Percentiles rank a stretch among this genome's conserved stretches.
phyloP scores from a whole-genome alignment of 2,888 invertebrate species.

The Drosophila vallismaia region DNA sequence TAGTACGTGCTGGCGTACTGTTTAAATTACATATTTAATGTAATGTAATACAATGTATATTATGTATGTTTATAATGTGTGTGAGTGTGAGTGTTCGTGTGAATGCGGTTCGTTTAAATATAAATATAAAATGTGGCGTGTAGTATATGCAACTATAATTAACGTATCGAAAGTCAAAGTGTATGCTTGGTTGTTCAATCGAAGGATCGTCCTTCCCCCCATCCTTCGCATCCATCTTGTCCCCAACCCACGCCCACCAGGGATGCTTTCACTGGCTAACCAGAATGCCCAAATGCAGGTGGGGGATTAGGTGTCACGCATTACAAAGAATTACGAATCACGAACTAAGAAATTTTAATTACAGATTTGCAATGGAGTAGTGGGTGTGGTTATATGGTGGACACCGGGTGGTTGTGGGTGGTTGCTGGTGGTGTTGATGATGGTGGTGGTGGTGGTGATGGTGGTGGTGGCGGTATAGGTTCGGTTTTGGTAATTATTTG shows the following conservation, averaged over 20 bases:
- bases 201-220: conserved; percentile 7
- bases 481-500: not conserved
- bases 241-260: not conserved
- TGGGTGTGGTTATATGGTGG: conserved; percentile 2
- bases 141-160: conserved; percentile 37
- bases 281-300: not conserved
- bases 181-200: conserved; percentile 1
- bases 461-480: conserved; percentile 5
- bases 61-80: conserved; percentile 44
- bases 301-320: not conserved
- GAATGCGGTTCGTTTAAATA: conserved; percentile 44
- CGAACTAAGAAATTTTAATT: conserved; percentile 23
- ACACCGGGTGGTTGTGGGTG: conserved; percentile 7
- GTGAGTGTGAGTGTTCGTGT: conserved; percentile 46
- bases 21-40: conserved; percentile 54
- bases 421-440: not conserved
- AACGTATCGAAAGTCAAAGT: conserved; percentile 21
- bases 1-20: conserved; percentile 53
- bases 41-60: conserved; percentile 54
- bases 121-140: conserved; percentile 46
- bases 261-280: not conserved
- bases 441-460: conserved; percentile 9
- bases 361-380: conserved; percentile 27
- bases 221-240: not conserved
- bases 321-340: conserved; percentile 6